Conservation (phyloP, 1,140 invertebrate species). For the Hypsibius dujardini region DNA sequence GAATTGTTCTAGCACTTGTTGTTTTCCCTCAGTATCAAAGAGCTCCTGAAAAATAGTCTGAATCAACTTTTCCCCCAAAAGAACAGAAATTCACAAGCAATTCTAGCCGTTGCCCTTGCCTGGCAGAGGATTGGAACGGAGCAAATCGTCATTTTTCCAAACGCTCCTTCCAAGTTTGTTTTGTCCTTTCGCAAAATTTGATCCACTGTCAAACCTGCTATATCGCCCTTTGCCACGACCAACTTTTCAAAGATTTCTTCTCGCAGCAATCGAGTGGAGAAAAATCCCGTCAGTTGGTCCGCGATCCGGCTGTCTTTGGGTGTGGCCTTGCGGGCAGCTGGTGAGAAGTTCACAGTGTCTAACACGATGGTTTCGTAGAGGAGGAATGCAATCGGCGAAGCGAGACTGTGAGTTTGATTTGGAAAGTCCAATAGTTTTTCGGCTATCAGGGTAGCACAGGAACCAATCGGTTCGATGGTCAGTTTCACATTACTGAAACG, state of each 20-base stretch:
- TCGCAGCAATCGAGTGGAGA: constrained; percentile 30
- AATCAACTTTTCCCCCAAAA: not conserved
- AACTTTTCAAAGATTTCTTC: constrained; percentile 36
- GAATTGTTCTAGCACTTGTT: not conserved
- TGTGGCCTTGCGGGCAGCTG: constrained; percentile 42
- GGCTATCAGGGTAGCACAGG: constrained; percentile 49
- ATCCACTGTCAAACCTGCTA: constrained; percentile 36
- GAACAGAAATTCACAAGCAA: not conserved
- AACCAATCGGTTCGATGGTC: constrained; percentile 46
- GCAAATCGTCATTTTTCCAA: constrained; percentile 38
- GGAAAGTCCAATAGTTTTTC: constrained; percentile 35
- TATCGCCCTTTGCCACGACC: constrained; percentile 40
- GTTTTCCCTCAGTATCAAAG: not conserved
- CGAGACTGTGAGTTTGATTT: constrained; percentile 25
- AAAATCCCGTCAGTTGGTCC: constrained; percentile 25
- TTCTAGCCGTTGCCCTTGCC: constrained; percentile 24
- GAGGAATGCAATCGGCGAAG: constrained; percentile 28
- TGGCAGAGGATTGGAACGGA: constrained; percentile 40
- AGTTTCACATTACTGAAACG: no score
- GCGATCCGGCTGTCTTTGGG: constrained; percentile 41
- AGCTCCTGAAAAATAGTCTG: not conserved
- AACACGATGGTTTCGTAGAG: constrained; percentile 47
- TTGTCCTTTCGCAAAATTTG: constrained; percentile 47
- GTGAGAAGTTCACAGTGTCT: constrained; percentile 50
- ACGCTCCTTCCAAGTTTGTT: constrained; percentile 37